phyloP scores from a whole-genome alignment of 2,888 invertebrate genomes.

The Cheilosia soror region DNA sequence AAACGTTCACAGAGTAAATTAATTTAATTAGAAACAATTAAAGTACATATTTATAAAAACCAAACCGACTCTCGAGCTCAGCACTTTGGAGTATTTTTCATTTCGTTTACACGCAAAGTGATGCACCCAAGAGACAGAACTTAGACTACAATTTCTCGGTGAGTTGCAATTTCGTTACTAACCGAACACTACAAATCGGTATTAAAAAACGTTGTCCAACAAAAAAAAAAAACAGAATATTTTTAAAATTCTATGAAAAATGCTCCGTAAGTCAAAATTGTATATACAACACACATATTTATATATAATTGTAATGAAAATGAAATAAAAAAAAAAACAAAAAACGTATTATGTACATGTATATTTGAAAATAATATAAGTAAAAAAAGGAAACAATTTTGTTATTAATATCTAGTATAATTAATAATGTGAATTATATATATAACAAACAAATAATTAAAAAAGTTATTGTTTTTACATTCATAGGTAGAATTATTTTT shows the following conservation, averaged over 20 bases:
- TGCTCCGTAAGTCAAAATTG: conserved; percentile 41
- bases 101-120: not conserved
- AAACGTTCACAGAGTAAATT: conserved; percentile 8
- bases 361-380: conserved; percentile 35
- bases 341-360: conserved; percentile 27
- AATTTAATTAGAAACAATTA: conserved; percentile 22
- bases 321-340: conserved; percentile 23
- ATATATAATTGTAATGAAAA: conserved; percentile 43
- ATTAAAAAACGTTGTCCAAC: not conserved
- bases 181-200: too few species aligned
- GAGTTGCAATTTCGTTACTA: too few species aligned
- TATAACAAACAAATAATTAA: conserved; percentile 16
- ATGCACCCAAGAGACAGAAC: too few species aligned
- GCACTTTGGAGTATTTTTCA: conserved; percentile 30
- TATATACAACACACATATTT: conserved; percentile 51
- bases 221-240: not conserved
- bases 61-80: conserved; percentile 33
- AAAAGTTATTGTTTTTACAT: conserved; percentile 66
- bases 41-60: conserved; percentile 1
- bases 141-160: too few species aligned
- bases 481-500: conserved; percentile 68
- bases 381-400: conserved; percentile 42
- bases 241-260: not conserved
- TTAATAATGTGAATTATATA: conserved; percentile 63
- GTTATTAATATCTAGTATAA: conserved; percentile 70